A percentile compares a stretch with the other conserved stretches of the same genome.
phyloP scores from a whole-genome alignment of 2,888 invertebrate species.

The Cheilosia vulpina region DNA sequence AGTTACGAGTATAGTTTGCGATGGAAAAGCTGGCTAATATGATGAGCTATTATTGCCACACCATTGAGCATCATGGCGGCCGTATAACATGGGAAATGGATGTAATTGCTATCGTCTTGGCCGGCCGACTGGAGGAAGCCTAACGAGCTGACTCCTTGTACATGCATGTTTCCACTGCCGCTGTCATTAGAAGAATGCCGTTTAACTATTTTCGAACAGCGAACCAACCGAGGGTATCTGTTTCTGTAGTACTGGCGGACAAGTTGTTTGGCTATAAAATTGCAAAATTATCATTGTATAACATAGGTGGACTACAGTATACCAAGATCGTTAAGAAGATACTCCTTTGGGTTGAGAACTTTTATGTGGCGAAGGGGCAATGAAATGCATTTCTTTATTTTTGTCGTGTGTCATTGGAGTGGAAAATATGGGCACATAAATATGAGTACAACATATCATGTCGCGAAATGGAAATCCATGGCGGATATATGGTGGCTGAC shows the following conservation, averaged over 20 bases:
- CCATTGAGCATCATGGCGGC: constrained; percentile 71
- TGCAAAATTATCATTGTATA: constrained; percentile 64
- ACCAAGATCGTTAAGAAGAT: not conserved
- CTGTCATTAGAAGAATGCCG: constrained; percentile 57
- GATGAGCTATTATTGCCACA: constrained; percentile 74
- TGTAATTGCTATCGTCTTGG: constrained; percentile 56
- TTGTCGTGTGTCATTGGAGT: not conserved
- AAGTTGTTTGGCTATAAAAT: constrained; percentile 65
- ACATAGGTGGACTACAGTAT: constrained; percentile 6
- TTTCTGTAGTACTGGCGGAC: constrained; percentile 41
- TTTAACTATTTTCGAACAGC: constrained; percentile 37
- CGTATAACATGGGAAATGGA: constrained; percentile 66
- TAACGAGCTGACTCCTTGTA: constrained; percentile 58
- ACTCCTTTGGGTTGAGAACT: not conserved
- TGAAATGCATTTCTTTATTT: constrained; percentile 15
- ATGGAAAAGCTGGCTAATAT: constrained; percentile 52
- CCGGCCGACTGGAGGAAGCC: constrained; percentile 12
- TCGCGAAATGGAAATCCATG: too few relatives aligned
- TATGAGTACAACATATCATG: not conserved
- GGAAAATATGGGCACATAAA: not conserved
- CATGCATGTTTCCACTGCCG: constrained; percentile 42
- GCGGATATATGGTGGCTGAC: too few relatives aligned
- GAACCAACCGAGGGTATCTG: constrained; percentile 25
- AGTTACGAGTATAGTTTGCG: constrained; percentile 17
- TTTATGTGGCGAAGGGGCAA: constrained; percentile 4